Percentiles rank a stretch among this genome's conserved stretches.
phyloP scores from a whole-genome alignment of 2,113 vertebrate genomes.

The Hypomesus transpacificus region DNA sequence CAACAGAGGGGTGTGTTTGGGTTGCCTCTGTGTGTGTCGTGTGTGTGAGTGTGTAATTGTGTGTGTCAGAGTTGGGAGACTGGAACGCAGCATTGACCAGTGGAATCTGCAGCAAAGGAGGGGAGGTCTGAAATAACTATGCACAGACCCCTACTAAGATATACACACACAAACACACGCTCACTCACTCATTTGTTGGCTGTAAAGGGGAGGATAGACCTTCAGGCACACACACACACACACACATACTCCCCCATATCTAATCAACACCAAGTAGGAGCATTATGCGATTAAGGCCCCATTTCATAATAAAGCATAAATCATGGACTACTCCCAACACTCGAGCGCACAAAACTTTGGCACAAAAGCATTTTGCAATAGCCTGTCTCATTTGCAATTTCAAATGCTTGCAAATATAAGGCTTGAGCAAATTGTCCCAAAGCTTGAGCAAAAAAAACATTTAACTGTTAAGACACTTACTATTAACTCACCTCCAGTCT shows the following conservation, averaged over 20 bases:
- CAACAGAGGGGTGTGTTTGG: conserved; percentile 14
- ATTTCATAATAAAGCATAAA: conserved; percentile 25
- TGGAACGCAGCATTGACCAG: background rate
- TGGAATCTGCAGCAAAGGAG: background rate
- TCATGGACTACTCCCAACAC: conserved; percentile 7
- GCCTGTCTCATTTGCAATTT: conserved; percentile 29
- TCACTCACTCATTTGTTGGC: no score
- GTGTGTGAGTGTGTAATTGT: conserved; percentile 1
- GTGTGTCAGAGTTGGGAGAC: conserved; percentile 1
- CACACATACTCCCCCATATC: conserved; percentile 11
- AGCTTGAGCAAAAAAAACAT: conserved; percentile 7
- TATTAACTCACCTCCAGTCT: conserved; percentile 17
- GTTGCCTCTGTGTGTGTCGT: background rate
- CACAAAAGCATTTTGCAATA: conserved; percentile 28
- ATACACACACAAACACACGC: no score
- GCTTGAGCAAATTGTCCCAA: conserved; percentile 5
- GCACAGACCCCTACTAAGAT: background rate
- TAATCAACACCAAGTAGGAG: background rate
- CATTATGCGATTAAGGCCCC: background rate
- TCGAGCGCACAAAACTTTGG: background rate
- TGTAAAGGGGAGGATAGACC: background rate
- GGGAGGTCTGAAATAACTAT: conserved; percentile 9
- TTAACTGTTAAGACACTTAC: conserved; percentile 12
- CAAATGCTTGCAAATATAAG: no score
- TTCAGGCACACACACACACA: background rate